phyloP scores from a whole-genome alignment of 2,888 invertebrate genomes.

The Cataglyphis livida region DNA sequence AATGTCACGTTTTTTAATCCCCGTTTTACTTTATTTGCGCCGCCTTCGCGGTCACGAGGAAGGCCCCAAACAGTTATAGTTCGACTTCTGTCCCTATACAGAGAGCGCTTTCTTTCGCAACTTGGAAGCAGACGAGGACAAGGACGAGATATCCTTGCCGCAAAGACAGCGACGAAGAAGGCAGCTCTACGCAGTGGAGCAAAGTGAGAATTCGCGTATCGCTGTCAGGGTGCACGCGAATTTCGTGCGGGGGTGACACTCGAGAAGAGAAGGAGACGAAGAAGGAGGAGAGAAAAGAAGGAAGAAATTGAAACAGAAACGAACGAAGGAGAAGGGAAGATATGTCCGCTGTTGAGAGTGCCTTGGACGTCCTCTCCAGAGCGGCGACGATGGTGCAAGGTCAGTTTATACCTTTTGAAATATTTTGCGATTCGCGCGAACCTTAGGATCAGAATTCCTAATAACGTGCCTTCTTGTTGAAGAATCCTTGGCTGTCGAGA shows the following conservation, averaged over 20 bases:
- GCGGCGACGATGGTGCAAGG: conserved; percentile 96
- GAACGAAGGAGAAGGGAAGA: conserved; percentile 67
- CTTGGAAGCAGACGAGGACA: conserved; percentile 28
- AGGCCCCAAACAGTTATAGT: conserved; percentile 76
- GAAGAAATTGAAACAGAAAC: conserved; percentile 12
- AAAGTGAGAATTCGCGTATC: conserved; percentile 5
- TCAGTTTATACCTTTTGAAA: conserved; percentile 72
- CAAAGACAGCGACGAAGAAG: conserved; percentile 22
- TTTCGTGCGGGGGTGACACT: conserved; percentile 18
- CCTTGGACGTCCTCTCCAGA: conserved; percentile 94
- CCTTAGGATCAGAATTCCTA: background rate
- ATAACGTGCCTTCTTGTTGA: background rate
- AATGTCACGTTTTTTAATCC: conserved; percentile 85
- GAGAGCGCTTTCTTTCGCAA: conserved; percentile 34
- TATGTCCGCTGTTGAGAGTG: conserved; percentile 93
- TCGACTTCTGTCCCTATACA: conserved; percentile 68
- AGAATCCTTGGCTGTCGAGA: background rate
- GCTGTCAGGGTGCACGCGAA: conserved; percentile 17
- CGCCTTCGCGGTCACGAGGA: conserved; percentile 72
- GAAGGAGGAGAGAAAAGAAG: background rate
- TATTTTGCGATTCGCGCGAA: background rate
- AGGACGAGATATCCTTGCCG: conserved; percentile 29
- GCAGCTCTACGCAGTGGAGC: background rate
- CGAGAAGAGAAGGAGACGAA: conserved; percentile 17
- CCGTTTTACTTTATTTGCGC: conserved; percentile 84